These are phyloP conservation scores for Cheilosia soror DNA, from an alignment of 2,888 invertebrate genomes.

Conservation along the genomic window DNA sequence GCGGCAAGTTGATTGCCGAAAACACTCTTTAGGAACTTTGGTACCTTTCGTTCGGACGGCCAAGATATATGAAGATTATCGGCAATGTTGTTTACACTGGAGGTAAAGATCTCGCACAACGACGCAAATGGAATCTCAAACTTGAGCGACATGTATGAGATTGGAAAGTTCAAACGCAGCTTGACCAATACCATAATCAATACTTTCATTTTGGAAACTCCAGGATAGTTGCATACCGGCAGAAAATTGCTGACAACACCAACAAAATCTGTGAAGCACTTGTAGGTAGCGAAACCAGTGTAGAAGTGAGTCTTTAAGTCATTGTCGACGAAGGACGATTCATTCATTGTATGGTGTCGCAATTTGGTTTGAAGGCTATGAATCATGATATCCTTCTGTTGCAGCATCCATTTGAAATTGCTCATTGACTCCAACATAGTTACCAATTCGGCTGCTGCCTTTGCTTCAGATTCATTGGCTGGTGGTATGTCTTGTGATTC, in stretches of 20 bases:
- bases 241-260: not conserved
- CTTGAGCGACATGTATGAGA: constrained; percentile 23
- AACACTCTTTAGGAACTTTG: constrained; percentile 2
- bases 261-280: constrained; percentile 6
- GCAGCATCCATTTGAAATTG: not conserved
- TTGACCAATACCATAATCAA: constrained; percentile 20
- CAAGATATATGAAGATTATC: constrained; percentile 10
- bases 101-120: constrained; percentile 10
- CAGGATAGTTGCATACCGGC: not conserved
- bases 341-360: not conserved
- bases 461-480: too few species aligned
- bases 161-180: constrained; percentile 23
- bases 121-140: constrained; percentile 16
- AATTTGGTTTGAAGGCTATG: not conserved
- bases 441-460: too few species aligned
- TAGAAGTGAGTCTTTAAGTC: constrained; percentile 37
- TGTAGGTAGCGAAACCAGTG: constrained; percentile 33
- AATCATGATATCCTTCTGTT: not conserved
- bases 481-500: too few species aligned
- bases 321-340: not conserved
- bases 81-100: constrained; percentile 3
- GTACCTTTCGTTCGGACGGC: not conserved
- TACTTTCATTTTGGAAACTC: not conserved
- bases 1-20: constrained; percentile 18
- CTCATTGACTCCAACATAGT: too few species aligned